Percentiles rank a stretch among this genome's conserved stretches.
Evolutionary conservation across 2,888 invertebrate genomes (phyloP).

Genomic region (Mylabris sibirica): DNA sequence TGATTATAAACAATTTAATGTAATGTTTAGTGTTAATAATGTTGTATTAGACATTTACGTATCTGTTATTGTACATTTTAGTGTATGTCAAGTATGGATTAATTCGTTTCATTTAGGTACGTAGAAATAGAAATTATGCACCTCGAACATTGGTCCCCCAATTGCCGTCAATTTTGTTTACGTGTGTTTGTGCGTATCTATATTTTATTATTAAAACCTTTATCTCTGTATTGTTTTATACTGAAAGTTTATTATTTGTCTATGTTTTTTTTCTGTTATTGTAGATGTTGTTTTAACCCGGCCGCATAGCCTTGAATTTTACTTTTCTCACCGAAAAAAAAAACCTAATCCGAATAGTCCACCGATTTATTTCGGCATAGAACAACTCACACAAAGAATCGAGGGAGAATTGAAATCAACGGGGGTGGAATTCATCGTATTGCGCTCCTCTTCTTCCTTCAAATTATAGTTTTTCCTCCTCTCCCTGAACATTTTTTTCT

Average conservation of each 20-base stretch:
- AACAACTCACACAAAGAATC: constrained; percentile 16
- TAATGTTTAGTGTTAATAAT: constrained; percentile 39
- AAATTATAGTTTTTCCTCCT: background rate
- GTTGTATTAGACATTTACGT: constrained; percentile 28
- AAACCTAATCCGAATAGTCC: background rate
- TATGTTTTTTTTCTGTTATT: constrained; percentile 17
- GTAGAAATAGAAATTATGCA: constrained; percentile 34
- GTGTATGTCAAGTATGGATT: constrained; percentile 39
- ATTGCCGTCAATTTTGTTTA: background rate
- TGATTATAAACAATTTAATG: constrained; percentile 43
- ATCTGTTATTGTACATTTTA: constrained; percentile 33
- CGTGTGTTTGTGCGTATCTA: background rate
- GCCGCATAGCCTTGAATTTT: constrained; percentile 48
- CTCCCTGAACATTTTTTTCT: background rate
- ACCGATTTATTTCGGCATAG: constrained; percentile 43
- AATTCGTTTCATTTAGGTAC: constrained; percentile 39
- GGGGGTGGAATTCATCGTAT: background rate
- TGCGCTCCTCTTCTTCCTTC: background rate
- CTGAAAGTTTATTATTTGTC: constrained; percentile 17
- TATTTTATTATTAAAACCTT: background rate
- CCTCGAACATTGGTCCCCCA: background rate
- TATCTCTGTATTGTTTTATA: background rate
- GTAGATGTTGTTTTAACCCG: constrained; percentile 40
- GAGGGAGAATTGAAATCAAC: constrained; percentile 19
- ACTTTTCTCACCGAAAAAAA: background rate